Conservation (phyloP, 2,113 vertebrate genomes). For the Burhinus bistriatus region DNA sequence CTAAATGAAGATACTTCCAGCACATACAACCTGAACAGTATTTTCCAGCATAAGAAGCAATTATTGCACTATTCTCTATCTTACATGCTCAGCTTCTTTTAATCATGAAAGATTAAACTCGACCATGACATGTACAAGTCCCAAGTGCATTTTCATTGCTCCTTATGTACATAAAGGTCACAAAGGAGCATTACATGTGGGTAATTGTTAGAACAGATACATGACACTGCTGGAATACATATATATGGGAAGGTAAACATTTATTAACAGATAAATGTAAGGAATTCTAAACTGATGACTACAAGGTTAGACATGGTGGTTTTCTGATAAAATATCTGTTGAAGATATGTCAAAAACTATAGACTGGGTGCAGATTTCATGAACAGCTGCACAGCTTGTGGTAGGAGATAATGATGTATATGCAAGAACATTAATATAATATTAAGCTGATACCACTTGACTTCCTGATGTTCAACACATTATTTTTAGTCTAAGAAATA, state of each 20-base stretch:
- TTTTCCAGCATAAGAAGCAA: not conserved
- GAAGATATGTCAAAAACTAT: not conserved
- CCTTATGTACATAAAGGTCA: not conserved
- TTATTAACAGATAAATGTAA: not conserved
- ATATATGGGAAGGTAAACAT: not conserved
- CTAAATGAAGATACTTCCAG: not conserved
- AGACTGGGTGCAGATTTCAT: not conserved
- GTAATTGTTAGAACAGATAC: not conserved
- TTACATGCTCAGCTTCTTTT: not conserved
- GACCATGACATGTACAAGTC: not conserved
- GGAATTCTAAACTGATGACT: not conserved
- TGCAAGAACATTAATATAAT: not conserved
- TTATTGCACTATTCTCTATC: not conserved
- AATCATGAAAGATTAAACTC: not conserved
- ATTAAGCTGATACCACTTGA: slow-evolving; percentile 31
- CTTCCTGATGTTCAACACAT: slow-evolving; percentile 8
- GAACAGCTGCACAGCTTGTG: slow-evolving; percentile 30
- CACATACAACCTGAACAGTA: not conserved
- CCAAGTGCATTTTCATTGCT: not conserved
- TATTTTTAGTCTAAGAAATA: slow-evolving; percentile 27
- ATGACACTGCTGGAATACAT: not conserved
- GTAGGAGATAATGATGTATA: not conserved
- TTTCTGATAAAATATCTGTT: not conserved
- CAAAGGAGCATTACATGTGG: not conserved
- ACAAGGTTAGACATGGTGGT: not conserved